Conservation (phyloP, 1,140 invertebrate genomes). For the Marisa cornuarietis region DNA sequence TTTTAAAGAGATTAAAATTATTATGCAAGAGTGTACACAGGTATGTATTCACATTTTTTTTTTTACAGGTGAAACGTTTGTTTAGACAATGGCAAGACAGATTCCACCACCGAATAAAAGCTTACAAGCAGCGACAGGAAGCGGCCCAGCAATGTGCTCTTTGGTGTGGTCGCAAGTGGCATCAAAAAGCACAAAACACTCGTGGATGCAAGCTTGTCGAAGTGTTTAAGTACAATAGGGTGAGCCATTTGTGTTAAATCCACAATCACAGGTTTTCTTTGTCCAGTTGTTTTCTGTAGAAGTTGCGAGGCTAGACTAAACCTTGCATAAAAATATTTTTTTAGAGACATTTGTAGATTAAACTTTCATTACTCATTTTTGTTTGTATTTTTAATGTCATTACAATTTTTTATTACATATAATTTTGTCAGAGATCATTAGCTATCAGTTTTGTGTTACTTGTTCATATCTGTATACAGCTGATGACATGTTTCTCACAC, state of each 20-base stretch:
- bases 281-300: background rate
- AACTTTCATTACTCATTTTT: background rate
- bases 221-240: slow-evolving; percentile 16
- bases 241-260: too few relatives aligned
- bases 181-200: slow-evolving; percentile 2
- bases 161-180: slow-evolving; percentile 15
- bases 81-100: slow-evolving; percentile 10
- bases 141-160: slow-evolving; percentile 2
- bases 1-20: background rate
- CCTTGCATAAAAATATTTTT: background rate
- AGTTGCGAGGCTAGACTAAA: background rate
- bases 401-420: background rate
- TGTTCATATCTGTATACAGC: slow-evolving; percentile 1
- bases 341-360: too few relatives aligned
- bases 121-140: background rate
- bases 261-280: too few relatives aligned
- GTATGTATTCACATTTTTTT: background rate
- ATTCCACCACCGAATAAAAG: background rate
- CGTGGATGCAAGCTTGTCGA: slow-evolving; percentile 5
- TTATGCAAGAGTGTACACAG: too few relatives aligned
- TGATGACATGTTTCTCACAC: slow-evolving; percentile 1
- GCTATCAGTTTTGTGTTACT: background rate
- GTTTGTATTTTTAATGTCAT: background rate
- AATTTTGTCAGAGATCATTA: background rate
- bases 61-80: slow-evolving; percentile 8